Evolutionary conservation across 2,888 invertebrate species (phyloP).

Genomic region (Timema podura): DNA sequence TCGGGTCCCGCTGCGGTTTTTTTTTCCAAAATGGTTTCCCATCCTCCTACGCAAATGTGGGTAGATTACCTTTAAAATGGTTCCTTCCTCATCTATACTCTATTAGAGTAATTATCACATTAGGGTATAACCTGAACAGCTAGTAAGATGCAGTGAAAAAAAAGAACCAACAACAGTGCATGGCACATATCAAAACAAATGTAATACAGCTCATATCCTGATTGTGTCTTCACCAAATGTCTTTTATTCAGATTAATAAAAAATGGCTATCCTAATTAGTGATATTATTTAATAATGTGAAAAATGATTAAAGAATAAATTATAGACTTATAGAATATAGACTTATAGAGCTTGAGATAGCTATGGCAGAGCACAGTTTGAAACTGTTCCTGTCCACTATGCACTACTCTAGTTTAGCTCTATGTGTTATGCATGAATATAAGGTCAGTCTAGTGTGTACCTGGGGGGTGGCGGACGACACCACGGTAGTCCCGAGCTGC

Average conservation of each 20-base stretch:
- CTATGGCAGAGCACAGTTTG: too few relatives aligned
- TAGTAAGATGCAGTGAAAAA: too few relatives aligned
- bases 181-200: too few relatives aligned
- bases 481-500: slow-evolving; percentile 37
- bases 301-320: not conserved
- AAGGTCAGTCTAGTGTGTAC: slow-evolving; percentile 29
- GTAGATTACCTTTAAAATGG: too few relatives aligned
- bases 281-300: not conserved
- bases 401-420: not conserved
- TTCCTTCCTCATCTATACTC: too few relatives aligned
- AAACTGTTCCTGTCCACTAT: not conserved
- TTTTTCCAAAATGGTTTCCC: too few relatives aligned
- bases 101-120: too few relatives aligned
- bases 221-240: not conserved
- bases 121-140: too few relatives aligned
- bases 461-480: slow-evolving; percentile 19
- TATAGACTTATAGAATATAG: not conserved
- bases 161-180: too few relatives aligned
- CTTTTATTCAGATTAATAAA: not conserved
- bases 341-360: not conserved
- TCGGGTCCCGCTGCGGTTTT: too few relatives aligned
- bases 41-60: too few relatives aligned
- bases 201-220: not conserved
- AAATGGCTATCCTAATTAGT: not conserved
- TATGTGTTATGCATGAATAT: not conserved